These are phyloP conservation scores for Holocentrus rufus DNA, from an alignment of 2,797 vertebrate species.

Conservation along the genomic window DNA sequence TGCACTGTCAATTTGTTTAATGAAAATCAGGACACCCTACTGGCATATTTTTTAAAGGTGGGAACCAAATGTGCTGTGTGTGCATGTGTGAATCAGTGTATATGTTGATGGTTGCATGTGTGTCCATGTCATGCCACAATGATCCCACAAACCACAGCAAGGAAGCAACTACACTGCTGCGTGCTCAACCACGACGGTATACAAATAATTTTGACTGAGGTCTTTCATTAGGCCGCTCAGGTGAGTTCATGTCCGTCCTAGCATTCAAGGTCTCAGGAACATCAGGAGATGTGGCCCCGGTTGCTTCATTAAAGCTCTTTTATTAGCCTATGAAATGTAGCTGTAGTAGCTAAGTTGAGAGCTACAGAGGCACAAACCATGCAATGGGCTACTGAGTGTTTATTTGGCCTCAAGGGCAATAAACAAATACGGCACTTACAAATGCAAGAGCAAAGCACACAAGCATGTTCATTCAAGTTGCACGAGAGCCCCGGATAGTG, in stretches of 20 bases:
- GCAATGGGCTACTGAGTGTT: conserved; percentile 26
- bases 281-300: conserved; percentile 23
- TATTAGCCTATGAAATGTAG: conserved; percentile 23
- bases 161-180: conserved; percentile 33
- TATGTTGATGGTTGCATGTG: neutral
- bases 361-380: conserved; percentile 2
- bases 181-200: conserved; percentile 53
- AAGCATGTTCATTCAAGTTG: conserved; percentile 4
- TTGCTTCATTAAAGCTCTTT: conserved; percentile 29
- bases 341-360: conserved; percentile 15
- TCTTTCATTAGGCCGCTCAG: conserved; percentile 39
- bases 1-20: conserved; percentile 73
- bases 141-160: neutral
- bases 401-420: conserved; percentile 47
- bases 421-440: conserved; percentile 50
- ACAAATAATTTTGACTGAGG: conserved; percentile 59
- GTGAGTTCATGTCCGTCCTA: conserved; percentile 31
- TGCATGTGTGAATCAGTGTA: conserved; percentile 5
- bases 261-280: conserved; percentile 24
- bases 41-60: neutral
- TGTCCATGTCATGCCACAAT: neutral
- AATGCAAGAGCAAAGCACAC: conserved; percentile 33
- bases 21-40: conserved; percentile 63
- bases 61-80: conserved; percentile 52
- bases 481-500: conserved; percentile 10